phyloP scores from a whole-genome alignment of 2,113 vertebrate genomes.

The Cavia porcellus region DNA sequence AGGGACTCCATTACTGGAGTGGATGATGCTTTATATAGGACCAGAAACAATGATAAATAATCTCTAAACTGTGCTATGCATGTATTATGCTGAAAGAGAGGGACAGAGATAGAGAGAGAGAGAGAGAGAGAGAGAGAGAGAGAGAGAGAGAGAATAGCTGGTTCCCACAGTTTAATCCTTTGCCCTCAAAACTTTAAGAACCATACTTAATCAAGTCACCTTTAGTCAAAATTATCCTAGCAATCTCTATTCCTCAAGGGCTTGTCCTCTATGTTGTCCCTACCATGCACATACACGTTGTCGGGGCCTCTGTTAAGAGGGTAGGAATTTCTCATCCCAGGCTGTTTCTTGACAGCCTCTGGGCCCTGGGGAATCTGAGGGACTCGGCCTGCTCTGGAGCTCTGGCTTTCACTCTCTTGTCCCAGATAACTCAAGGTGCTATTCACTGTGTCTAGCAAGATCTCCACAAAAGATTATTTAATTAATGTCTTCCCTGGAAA shows the following conservation, averaged over 20 bases:
- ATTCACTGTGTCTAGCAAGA: conserved; percentile 24
- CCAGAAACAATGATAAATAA: not conserved
- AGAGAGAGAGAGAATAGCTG: too few species aligned
- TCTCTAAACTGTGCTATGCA: not conserved
- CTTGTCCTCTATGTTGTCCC: not conserved
- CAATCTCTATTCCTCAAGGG: not conserved
- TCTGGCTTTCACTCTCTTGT: not conserved
- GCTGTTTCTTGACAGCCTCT: not conserved
- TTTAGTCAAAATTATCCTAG: not conserved
- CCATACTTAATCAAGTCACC: not conserved
- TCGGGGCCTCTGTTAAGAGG: not conserved
- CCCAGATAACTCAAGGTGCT: not conserved
- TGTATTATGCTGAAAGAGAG: not conserved
- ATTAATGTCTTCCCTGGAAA: not conserved
- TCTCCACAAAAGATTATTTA: not conserved
- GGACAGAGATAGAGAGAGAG: not conserved
- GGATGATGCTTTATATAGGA: not conserved
- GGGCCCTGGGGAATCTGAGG: not conserved
- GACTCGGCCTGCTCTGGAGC: not conserved
- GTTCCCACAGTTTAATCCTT: not conserved
- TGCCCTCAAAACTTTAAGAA: not conserved
- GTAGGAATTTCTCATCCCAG: not conserved
- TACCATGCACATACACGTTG: not conserved
- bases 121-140: not conserved
- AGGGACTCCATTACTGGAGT: not conserved